Evolutionary conservation across 1,140 invertebrate genomes (phyloP), one percentile per base, ranked within the genome.

Genomic region (Eurosta solidaginis): DNA sequence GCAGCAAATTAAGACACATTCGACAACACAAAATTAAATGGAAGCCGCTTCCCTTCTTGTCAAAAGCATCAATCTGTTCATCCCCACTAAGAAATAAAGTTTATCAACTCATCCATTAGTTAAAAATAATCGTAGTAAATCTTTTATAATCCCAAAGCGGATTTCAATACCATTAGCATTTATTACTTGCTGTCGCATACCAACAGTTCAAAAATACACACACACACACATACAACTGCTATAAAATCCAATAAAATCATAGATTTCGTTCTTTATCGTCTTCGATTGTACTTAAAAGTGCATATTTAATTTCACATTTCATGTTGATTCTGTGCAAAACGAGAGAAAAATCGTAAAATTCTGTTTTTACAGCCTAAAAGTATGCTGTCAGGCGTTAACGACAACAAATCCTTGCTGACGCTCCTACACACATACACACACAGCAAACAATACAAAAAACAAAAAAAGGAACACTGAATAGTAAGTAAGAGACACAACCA

Each of bases 61-160:
- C n/a, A n/a, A n/a, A n/a, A n/a, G n/a, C n/a, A n/a, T n/a, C n/a
- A n/a, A n/a, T n/a, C n/a, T n/a, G n/a, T n/a, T n/a, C n/a, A n/a
- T n/a, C n/a, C n/a, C n/a, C 2, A 47, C 12, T 14, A 4, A 47
- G 9, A 47, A 47, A 47, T 14, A 14, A 1, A 47, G n/a, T 14
- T 47, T 3, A 6, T 22, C 17, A 14, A n/a, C 36, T 68, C 14
- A 40, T 68, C 59, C 33, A 68, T 68, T 68, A 68, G 59, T 68
- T 22, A 68, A 68, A 29, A 68, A 40, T 22, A 40, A 20, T 22
- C 12, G 14, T 3, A 20, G n/a, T 29, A 68, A 68, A 68, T 68
- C 33, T 20, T n/a, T 29, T 20, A 42, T 68, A 68, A 68, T 68
- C 59, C 59, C 6, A 68, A 68, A 68, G 59, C 59, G 33, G 59